Conservation (phyloP, 2,797 vertebrate genomes). For the Enteromius viviparus region DNA sequence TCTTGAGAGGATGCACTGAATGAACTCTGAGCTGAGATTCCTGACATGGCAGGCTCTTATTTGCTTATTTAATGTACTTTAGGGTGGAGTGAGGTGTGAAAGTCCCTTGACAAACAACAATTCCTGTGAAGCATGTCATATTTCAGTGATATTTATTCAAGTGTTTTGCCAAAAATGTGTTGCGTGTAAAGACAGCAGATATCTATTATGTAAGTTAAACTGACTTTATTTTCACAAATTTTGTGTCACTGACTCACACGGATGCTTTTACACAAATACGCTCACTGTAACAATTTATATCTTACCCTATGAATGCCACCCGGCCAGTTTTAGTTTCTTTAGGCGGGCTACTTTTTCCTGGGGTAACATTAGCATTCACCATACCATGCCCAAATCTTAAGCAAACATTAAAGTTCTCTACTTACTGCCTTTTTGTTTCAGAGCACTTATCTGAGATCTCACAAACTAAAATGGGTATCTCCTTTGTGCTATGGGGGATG, state of each 20-base stretch:
- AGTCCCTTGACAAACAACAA: neutral
- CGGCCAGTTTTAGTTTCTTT: neutral
- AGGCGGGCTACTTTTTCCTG: neutral
- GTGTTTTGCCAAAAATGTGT: neutral
- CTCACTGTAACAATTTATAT: constrained; percentile 15
- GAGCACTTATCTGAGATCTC: neutral
- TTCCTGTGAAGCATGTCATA: neutral
- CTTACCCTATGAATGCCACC: constrained; percentile 20
- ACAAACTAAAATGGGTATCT: neutral
- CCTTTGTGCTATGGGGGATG: neutral
- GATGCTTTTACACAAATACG: neutral
- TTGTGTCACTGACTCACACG: neutral
- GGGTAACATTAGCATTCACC: neutral
- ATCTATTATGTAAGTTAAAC: constrained; percentile 1
- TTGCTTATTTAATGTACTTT: constrained; percentile 4
- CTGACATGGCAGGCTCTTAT: neutral
- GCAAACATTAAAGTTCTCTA: neutral
- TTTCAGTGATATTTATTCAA: neutral
- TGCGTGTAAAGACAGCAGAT: neutral
- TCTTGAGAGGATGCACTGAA: neutral
- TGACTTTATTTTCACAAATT: neutral
- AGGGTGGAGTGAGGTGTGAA: constrained; percentile 35
- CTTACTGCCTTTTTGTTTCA: neutral
- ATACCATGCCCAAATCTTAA: neutral
- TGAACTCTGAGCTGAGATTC: constrained; percentile 13